Evolutionary conservation across 2,113 vertebrate genomes (phyloP).

Genomic region (Sclerurus mexicanus): DNA sequence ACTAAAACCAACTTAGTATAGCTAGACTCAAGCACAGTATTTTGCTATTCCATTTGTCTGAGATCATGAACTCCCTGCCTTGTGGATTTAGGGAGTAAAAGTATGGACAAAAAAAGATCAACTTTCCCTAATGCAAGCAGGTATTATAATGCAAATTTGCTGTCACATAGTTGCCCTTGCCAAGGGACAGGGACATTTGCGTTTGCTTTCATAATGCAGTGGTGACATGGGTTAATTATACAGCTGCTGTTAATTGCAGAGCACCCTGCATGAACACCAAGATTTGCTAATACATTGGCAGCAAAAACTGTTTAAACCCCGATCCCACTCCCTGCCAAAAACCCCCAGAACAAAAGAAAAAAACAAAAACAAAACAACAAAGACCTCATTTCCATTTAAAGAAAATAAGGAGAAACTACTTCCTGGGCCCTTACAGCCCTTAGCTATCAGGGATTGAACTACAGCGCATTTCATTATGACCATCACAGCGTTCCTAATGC

Average conservation of each 20-base stretch:
- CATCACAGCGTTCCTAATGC: background rate
- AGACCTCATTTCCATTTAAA: background rate
- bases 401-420: background rate
- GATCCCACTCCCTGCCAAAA: background rate
- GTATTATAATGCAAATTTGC: background rate
- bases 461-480: background rate
- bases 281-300: constrained; percentile 26
- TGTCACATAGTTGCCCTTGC: background rate
- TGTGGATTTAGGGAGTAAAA: background rate
- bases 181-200: background rate
- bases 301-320: background rate
- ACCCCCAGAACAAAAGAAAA: too few species aligned
- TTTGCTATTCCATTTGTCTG: background rate
- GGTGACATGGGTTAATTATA: constrained; percentile 34
- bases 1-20: background rate
- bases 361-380: too few species aligned
- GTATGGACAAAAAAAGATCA: background rate
- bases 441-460: background rate
- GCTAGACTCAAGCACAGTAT: background rate
- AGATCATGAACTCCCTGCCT: background rate
- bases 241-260: constrained; percentile 49
- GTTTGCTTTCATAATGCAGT: background rate
- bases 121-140: background rate
- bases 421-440: background rate
- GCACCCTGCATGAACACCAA: constrained; percentile 4